A percentile compares a stretch with the other conserved stretches of the same genome.
Conservation (phyloP, 2,113 vertebrate genomes). For the Gymnocephalus cernua region DNA sequence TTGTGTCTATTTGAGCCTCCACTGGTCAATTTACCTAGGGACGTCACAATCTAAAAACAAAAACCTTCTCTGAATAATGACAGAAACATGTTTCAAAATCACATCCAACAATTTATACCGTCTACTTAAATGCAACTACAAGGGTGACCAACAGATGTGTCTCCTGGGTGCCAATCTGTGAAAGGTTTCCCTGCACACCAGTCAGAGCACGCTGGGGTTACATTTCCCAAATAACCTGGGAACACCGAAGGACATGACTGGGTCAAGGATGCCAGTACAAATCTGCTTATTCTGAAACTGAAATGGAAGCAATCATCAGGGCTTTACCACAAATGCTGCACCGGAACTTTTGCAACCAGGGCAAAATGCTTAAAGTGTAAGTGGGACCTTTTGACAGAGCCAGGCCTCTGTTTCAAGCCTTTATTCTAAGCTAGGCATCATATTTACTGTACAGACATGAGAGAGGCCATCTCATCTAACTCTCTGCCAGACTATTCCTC, state of each 20-base stretch:
- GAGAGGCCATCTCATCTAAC: neutral
- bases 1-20: neutral
- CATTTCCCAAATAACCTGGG: neutral
- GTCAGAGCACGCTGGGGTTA: neutral
- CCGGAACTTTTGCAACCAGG: neutral
- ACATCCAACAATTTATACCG: conserved; percentile 8
- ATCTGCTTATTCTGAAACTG: neutral
- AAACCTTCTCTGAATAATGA: neutral
- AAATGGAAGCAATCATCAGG: neutral
- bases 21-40: neutral
- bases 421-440: neutral
- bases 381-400: neutral
- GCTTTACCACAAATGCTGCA: too few species aligned
- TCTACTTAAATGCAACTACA: conserved; percentile 21
- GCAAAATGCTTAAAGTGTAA: neutral
- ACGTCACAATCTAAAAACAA: neutral
- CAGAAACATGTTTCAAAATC: conserved; percentile 9
- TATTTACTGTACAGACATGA: neutral
- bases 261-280: neutral
- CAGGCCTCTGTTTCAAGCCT: neutral
- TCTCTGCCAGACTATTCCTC: neutral
- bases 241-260: neutral
- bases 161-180: too few species aligned
- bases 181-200: neutral
- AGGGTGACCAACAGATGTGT: neutral